Evolutionary conservation across 2,113 vertebrate genomes (phyloP).

Genomic region (Chaetodon auriga): DNA sequence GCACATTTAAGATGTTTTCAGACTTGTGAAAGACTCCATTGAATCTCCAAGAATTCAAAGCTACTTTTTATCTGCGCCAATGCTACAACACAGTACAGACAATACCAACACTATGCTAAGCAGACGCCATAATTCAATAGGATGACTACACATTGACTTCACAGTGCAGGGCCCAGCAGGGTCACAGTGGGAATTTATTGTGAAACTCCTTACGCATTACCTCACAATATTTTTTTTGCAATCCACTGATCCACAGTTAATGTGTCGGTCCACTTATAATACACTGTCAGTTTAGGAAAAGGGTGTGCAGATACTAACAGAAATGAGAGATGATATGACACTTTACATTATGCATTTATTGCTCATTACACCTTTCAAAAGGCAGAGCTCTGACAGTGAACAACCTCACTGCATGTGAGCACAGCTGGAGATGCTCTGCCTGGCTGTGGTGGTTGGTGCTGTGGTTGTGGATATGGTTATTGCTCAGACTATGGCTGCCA

Average conservation of each 20-base stretch:
- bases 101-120: neutral
- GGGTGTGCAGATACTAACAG: neutral
- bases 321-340: constrained; percentile 10
- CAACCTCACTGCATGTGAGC: neutral
- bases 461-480: too few relatives aligned
- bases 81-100: neutral
- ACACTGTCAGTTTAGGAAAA: neutral
- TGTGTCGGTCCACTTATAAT: neutral
- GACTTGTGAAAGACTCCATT: too few relatives aligned
- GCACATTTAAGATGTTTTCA: neutral
- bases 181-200: too few relatives aligned
- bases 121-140: neutral
- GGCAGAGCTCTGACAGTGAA: neutral
- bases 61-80: too few relatives aligned
- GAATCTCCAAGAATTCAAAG: too few relatives aligned
- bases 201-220: neutral
- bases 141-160: neutral
- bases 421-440: neutral
- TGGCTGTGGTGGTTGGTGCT: too few relatives aligned
- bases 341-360: neutral
- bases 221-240: neutral
- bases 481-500: neutral
- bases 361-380: constrained; percentile 3
- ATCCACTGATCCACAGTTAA: neutral
- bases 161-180: too few relatives aligned